These are phyloP conservation scores for Crypturellus undulatus DNA, from an alignment of 2,113 vertebrate species.

Conservation along the genomic window DNA sequence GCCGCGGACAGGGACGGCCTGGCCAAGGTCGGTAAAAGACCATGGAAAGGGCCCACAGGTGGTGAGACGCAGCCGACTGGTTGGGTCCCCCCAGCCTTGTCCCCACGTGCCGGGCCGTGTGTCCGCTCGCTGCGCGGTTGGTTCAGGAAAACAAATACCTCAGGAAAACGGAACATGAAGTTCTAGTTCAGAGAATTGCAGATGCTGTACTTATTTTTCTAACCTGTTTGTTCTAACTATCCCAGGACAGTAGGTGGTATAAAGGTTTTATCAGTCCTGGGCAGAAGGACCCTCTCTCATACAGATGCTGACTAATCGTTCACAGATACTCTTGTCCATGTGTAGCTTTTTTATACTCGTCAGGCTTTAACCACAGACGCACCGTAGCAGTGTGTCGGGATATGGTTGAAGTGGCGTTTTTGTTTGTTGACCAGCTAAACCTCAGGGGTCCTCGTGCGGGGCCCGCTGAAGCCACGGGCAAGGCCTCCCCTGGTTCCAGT, in stretches of 20 bases:
- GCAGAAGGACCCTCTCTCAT: neutral
- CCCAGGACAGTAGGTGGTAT: neutral
- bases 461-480: slow-evolving; percentile 1
- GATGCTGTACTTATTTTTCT: slow-evolving; percentile 62
- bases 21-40: neutral
- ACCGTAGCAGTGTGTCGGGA: neutral
- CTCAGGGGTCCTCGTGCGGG: neutral
- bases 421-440: neutral
- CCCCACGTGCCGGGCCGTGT: neutral
- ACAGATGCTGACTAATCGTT: neutral
- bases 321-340: neutral
- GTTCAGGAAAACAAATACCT: slow-evolving; percentile 60
- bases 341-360: slow-evolving; percentile 44
- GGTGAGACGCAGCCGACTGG: neutral
- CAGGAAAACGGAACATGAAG: slow-evolving; percentile 68
- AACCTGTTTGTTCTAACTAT: slow-evolving; percentile 37
- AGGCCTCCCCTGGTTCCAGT: slow-evolving; percentile 1
- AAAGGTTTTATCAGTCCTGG: neutral
- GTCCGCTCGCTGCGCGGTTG: neutral
- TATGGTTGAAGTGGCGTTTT: neutral
- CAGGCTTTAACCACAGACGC: slow-evolving; percentile 39
- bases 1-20: neutral
- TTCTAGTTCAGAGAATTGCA: slow-evolving; percentile 64
- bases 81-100: neutral
- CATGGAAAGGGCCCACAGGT: neutral